These are phyloP conservation scores for Heteromurus nitidus DNA, from an alignment of 2,888 invertebrate genomes.

Conservation along the genomic window DNA sequence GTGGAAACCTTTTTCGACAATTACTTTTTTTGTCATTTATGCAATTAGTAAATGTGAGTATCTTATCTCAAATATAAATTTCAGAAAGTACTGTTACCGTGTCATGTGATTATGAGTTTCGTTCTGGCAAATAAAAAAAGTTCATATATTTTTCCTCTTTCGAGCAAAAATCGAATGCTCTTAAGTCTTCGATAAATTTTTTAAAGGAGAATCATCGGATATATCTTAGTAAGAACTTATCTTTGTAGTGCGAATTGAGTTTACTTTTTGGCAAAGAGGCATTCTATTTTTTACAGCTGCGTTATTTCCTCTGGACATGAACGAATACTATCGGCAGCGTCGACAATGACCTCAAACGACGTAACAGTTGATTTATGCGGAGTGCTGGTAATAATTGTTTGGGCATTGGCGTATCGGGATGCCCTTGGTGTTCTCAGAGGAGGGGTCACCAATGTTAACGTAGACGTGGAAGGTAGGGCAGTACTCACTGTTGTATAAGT, in stretches of 20 bases:
- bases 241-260: not conserved
- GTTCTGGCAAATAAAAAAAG: not conserved
- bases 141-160: too few species aligned
- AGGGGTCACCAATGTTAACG: slow-evolving; percentile 55
- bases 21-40: too few species aligned
- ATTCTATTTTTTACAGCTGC: slow-evolving; percentile 47
- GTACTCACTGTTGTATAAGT: slow-evolving; percentile 71
- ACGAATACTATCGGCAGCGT: slow-evolving; percentile 58
- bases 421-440: slow-evolving; percentile 49
- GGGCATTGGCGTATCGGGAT: slow-evolving; percentile 45
- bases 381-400: slow-evolving; percentile 45
- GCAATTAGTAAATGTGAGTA: too few species aligned
- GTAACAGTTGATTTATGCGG: slow-evolving; percentile 50
- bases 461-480: slow-evolving; percentile 68
- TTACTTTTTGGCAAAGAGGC: not conserved
- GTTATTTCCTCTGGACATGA: slow-evolving; percentile 65
- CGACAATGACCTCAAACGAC: slow-evolving; percentile 63
- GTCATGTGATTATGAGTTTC: too few species aligned
- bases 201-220: too few species aligned
- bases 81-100: too few species aligned
- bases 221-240: too few species aligned
- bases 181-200: too few species aligned
- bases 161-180: too few species aligned
- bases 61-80: too few species aligned
- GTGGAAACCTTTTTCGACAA: too few species aligned